A percentile compares a stretch with the other conserved stretches of the same genome.
These are phyloP conservation scores for Salvelinus sp. DNA, from an alignment of 2,113 vertebrate species.

Conservation along the genomic window DNA sequence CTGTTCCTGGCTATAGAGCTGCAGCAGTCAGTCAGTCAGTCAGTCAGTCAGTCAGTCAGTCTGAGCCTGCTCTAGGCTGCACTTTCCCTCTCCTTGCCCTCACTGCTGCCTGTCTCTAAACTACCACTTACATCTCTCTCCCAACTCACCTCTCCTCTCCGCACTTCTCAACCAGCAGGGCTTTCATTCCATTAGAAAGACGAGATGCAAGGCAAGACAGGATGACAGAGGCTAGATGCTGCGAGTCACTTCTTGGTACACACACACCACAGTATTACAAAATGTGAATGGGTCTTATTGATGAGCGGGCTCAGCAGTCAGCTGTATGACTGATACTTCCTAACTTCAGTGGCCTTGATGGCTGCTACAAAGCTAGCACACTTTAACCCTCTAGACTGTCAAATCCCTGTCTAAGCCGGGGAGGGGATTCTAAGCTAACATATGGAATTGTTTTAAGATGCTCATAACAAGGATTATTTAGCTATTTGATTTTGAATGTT, in stretches of 20 bases:
- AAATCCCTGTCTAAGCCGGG: too few relatives aligned
- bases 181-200: slow-evolving; percentile 50
- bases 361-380: too few relatives aligned
- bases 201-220: slow-evolving; percentile 22
- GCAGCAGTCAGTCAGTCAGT: slow-evolving; percentile 18
- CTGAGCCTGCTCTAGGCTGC: slow-evolving; percentile 54
- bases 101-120: slow-evolving; percentile 15
- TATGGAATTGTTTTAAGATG: too few relatives aligned
- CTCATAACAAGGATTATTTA: too few relatives aligned
- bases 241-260: slow-evolving; percentile 15
- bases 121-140: neutral
- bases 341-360: too few relatives aligned
- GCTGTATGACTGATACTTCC: too few relatives aligned
- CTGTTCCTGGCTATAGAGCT: slow-evolving; percentile 26
- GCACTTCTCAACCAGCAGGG: slow-evolving; percentile 16
- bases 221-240: slow-evolving; percentile 43
- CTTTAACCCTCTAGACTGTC: too few relatives aligned
- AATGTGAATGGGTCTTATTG: too few relatives aligned
- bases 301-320: too few relatives aligned
- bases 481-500: too few relatives aligned
- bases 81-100: slow-evolving; percentile 55
- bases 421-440: too few relatives aligned
- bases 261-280: neutral
- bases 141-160: slow-evolving; percentile 3
- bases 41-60: neutral